Conservation (phyloP, 2,888 invertebrate species). For the Furcula furcula region DNA sequence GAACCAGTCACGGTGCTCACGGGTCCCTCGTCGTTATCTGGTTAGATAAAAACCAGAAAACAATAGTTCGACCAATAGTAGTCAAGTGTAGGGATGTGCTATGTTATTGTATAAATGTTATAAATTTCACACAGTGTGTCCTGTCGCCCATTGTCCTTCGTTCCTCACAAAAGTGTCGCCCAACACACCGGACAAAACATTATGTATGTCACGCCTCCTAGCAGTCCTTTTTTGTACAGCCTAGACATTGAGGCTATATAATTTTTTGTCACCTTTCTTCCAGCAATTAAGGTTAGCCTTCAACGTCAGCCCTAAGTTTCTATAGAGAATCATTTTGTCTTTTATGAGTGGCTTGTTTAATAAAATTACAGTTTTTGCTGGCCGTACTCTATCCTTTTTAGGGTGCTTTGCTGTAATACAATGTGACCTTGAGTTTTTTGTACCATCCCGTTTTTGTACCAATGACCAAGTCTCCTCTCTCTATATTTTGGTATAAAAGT, state of each 20-base stretch:
- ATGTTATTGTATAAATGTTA: constrained; percentile 20
- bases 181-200: constrained; percentile 7
- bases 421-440: too few relatives aligned
- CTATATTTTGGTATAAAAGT: too few relatives aligned
- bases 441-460: too few relatives aligned
- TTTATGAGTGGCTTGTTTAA: constrained; percentile 7
- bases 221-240: neutral
- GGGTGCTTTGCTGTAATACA: too few relatives aligned
- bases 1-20: too few relatives aligned
- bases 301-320: constrained; percentile 14
- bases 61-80: too few relatives aligned
- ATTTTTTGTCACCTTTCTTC: constrained; percentile 8
- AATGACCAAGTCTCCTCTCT: too few relatives aligned
- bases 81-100: constrained; percentile 15
- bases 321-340: constrained; percentile 8
- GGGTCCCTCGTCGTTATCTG: too few relatives aligned
- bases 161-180: constrained; percentile 1
- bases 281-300: constrained; percentile 8
- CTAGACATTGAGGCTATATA: neutral
- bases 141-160: constrained; percentile 15
- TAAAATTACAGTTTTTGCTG: neutral
- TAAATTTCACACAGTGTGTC: constrained; percentile 28
- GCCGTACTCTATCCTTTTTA: neutral
- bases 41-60: too few relatives aligned
- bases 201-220: neutral